Percentiles rank a stretch among this genome's conserved stretches.
These are phyloP conservation scores for Bufotes viridis DNA, from an alignment of 2,797 vertebrate species.

Conservation along the genomic window DNA sequence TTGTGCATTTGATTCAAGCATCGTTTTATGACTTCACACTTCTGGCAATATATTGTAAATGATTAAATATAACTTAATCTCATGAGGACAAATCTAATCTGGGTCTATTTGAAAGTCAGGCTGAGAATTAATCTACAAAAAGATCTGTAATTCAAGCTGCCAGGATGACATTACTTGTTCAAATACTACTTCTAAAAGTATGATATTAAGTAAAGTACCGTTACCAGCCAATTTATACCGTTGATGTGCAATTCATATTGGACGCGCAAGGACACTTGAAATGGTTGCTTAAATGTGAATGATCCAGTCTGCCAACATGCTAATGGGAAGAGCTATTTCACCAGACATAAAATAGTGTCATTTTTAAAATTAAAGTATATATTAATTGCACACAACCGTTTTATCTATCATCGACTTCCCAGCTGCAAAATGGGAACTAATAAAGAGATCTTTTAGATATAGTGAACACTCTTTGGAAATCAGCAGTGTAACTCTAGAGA, in stretches of 20 bases:
- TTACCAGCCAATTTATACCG: slow-evolving; percentile 31
- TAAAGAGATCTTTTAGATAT: background rate
- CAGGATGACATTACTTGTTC: slow-evolving; percentile 30
- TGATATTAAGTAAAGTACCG: slow-evolving; percentile 15
- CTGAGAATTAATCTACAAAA: background rate
- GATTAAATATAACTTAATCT: slow-evolving; percentile 12
- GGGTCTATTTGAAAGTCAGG: slow-evolving; percentile 35
- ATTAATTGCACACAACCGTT: slow-evolving; percentile 26
- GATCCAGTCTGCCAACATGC: slow-evolving; percentile 38
- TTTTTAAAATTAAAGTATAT: slow-evolving; percentile 35
- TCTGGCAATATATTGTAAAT: slow-evolving; percentile 13
- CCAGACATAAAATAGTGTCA: background rate
- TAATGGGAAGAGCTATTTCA: slow-evolving; percentile 30
- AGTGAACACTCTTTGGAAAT: background rate
- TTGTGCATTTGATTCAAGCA: background rate
- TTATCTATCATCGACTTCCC: background rate
- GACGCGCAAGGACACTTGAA: slow-evolving; percentile 27
- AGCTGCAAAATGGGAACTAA: background rate
- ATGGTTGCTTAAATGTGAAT: slow-evolving; percentile 31
- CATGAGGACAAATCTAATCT: slow-evolving; percentile 8
- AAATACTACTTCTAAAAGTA: slow-evolving; percentile 18
- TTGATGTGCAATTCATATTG: slow-evolving; percentile 15
- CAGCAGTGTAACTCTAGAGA: background rate
- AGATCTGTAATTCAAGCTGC: slow-evolving; percentile 51
- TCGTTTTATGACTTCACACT: slow-evolving; percentile 33